Evolutionary conservation across 2,888 invertebrate species (phyloP), one percentile per base, ranked within the genome.

Genomic region (Xanthia togata): DNA sequence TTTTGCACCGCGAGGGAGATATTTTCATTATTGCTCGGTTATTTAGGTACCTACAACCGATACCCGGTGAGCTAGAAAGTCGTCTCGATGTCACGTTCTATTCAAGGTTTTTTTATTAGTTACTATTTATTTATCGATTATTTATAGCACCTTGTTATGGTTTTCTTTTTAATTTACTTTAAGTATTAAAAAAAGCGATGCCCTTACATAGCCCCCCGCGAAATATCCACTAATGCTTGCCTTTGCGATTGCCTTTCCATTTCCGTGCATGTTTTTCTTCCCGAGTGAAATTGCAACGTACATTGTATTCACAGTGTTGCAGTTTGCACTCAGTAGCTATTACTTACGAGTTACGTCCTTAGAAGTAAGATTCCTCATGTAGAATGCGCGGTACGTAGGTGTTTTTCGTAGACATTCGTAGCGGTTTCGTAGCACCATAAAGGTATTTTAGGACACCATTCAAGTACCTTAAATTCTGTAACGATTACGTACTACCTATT

Each of bases 61-160:
- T 73, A 79, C 70, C 63, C 76, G 26, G 73, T 57, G 70, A 79
- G 79, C 83, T 87, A 88, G 87, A 88, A 87, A 87, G 86, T 87
- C n/a, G 71, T 73, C 72, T 86, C 67, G 73, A 77, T 78, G 85
- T 86, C 86, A 83, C 87, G 88, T 84, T 79, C 81, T 50, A 62
- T 67, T 70, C 77, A 55, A 81, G 47, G 75, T 78, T 79, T 84
- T 85, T 86, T 82, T 82, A 84, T 79, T 78, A 20, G 73, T 62
- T 80, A 73, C 69, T 74, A 76, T 87, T 83, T 86, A 78, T 78
- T 79, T 76, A 74, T 14, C 47, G 73, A 70, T 78, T 82, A 72
- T 86, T 84, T 69, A 67, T 59, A 57, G 59, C 59, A 69, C 60
- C 59, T 81, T 63, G 59, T 69, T 75, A 65, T 20, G 26, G 47